Base-by-base conservation (phyloP, 2,888 invertebrate species). In the Caenorhabditis sp. region DNA sequence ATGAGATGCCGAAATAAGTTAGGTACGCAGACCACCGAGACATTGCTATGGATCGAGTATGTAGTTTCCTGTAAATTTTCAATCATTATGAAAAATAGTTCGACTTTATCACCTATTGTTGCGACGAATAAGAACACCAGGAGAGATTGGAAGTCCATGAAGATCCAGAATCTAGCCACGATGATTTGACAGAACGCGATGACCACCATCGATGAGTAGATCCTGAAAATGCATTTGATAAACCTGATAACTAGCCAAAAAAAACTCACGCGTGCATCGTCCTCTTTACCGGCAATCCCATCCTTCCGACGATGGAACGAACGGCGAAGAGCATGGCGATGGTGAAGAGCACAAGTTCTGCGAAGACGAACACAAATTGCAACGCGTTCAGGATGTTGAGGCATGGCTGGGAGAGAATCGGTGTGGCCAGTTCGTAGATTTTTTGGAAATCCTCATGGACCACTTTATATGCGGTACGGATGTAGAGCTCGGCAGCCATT, bases 251-350 rank as follows among this genome's bases (percentile, higher is more conserved):
- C 22, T 1, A n/a, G 19, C n/a, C n/a, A n/a, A n/a, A n/a, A n/a
- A n/a, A 14, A 54, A 70, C 44, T 61, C 19, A 61, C 72, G 19
- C 22, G 16, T 61, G 47, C 72, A 73, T 73, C 7, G 61, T 61
- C n/a, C 44, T 35, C 10, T 14, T 59, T 2, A 73, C 72, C n/a
- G 72, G 72, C n/a, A 24, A 61, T 61, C 72, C 72, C 61, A 73
- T 28, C 22, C 61, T 73, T 14, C 72, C 38, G 14, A 73, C 51
- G 7, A 61, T n/a, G 1, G 22, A 7, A 22, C 58, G 58, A 24
- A 73, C 38, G 4, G 49, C 10, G 61, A 73, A 73, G 26, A 73
- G 26, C 2, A 73, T 1, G 22, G 35, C 24, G 10, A 73, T 73
- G 1, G 51, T 73, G 35, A 73, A 49, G 24, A 73, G 35, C 16